These are phyloP conservation scores for Actinopyga echinites DNA, from an alignment of 53 echinoderm and acorn worm genomes.

Conservation along the genomic window DNA sequence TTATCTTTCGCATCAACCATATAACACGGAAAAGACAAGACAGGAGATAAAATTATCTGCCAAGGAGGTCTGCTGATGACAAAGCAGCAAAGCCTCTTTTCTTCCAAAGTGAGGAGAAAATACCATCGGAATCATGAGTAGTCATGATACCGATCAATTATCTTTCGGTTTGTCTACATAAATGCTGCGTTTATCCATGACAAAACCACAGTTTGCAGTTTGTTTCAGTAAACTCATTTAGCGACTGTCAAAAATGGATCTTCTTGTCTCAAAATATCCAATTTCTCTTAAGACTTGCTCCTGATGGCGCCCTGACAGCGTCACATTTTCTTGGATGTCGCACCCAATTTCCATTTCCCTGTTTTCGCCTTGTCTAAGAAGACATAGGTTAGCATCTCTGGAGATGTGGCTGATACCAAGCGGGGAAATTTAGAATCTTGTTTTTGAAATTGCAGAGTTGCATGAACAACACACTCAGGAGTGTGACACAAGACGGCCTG, in stretches of 20 bases:
- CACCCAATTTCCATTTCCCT: conserved; percentile 10
- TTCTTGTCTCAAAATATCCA: conserved; percentile 27
- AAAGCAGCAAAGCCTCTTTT: too few species aligned
- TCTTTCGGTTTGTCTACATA: too few species aligned
- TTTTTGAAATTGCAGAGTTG: conserved; percentile 32
- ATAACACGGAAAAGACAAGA: too few species aligned
- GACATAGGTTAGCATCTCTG: not conserved
- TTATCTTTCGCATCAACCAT: too few species aligned
- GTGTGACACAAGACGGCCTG: conserved; percentile 3
- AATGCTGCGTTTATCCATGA: too few species aligned
- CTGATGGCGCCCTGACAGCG: conserved; percentile 43
- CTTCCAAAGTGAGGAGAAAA: too few species aligned
- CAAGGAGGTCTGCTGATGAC: too few species aligned
- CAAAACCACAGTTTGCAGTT: conserved; percentile 8
- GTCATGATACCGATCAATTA: too few species aligned
- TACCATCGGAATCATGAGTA: too few species aligned
- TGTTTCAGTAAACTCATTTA: conserved; percentile 25
- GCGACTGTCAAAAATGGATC: conserved; percentile 29
- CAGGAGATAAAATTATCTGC: too few species aligned
- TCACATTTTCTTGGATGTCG: conserved; percentile 7
- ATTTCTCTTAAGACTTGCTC: conserved; percentile 18
- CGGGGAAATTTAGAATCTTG: conserved; percentile 11
- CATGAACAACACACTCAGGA: conserved; percentile 5
- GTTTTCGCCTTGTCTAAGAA: conserved; percentile 7
- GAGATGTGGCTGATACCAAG: conserved; percentile 30